Percentiles rank a stretch among this genome's conserved stretches.
These are phyloP conservation scores for Gadopsis bispinosus DNA, from an alignment of 2,797 vertebrate genomes.

Conservation along the genomic window DNA sequence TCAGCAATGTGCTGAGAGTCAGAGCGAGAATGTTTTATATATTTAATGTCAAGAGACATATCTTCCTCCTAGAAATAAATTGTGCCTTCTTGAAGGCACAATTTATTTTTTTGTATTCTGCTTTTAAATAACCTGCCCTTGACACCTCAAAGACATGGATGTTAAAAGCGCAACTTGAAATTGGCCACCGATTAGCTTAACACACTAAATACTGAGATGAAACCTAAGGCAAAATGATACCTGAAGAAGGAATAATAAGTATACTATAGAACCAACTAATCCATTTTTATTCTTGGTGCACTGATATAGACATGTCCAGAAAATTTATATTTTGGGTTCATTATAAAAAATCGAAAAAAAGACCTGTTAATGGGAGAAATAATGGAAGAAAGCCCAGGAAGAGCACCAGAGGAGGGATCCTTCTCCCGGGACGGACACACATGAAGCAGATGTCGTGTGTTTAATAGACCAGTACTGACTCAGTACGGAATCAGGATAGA, in stretches of 20 bases:
- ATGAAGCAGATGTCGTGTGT: too few relatives aligned
- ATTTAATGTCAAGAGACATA: not conserved
- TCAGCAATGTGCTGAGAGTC: not conserved
- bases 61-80: not conserved
- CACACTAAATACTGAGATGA: conserved; percentile 31
- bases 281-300: too few relatives aligned
- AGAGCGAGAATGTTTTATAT: not conserved
- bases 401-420: too few relatives aligned
- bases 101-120: conserved; percentile 15
- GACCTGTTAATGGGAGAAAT: too few relatives aligned
- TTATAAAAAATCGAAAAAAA: too few relatives aligned
- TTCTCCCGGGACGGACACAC: too few relatives aligned
- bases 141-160: conserved; percentile 19
- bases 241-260: conserved; percentile 32
- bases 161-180: conserved; percentile 34
- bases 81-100: not conserved
- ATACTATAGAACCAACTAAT: too few relatives aligned
- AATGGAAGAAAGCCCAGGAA: too few relatives aligned
- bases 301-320: too few relatives aligned
- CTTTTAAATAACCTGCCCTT: conserved; percentile 11
- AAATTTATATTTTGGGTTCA: too few relatives aligned
- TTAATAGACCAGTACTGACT: too few relatives aligned
- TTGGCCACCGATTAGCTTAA: conserved; percentile 43
- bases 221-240: conserved; percentile 34
- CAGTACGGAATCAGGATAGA: too few relatives aligned